Base-by-base conservation (phyloP, 2,888 invertebrate genomes). In the Plemyria rubiginata region DNA sequence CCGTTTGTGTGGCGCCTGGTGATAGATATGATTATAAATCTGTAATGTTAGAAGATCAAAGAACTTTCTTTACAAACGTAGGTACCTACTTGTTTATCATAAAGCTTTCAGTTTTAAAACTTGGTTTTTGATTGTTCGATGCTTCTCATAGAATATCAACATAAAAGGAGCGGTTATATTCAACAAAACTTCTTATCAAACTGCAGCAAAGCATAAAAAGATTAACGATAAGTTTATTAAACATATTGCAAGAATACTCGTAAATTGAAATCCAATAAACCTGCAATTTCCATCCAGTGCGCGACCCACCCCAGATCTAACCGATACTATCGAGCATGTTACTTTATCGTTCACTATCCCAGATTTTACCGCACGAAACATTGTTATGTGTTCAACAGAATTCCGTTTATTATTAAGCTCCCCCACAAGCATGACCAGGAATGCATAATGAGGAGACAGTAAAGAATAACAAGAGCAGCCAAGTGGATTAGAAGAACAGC, bases 361-460 rank as follows among this genome's bases (percentile, higher is more conserved):
- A 52, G 66, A 69, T 69, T 69, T 64, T 65, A 61, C 55, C 52
- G 60, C 29, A 29, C 49, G 29, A n/a, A 13, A 66, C 54, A 40
- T 55, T 40, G 58, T 62, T 53, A 66, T 62, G 60, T 62, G 67
- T 70, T 68, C 67, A 54, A 65, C 67, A 65, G 65, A 67, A 70
- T 66, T 69, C 63, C 65, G 56, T 67, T 67, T 63, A 64, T 62
- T 65, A 65, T 63, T 63, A 67, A 59, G 61, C 62, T 56, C 62
- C 46, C 43, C 59, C 67, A 49, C 56, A 70, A 59, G 73, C 69
- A 75, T 66, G 70, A 72, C 58, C 68, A 68, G 73, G 79, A 77
- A 79, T 77, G 70, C 72, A 66, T 73, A 79, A 77, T 78, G 71
- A 77, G 73, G 64, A 67, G 59, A 66, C 67, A 71, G 75, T 71